These are phyloP conservation scores for Panthera tigris DNA, from an alignment of 2,113 vertebrate species.

Conservation along the genomic window DNA sequence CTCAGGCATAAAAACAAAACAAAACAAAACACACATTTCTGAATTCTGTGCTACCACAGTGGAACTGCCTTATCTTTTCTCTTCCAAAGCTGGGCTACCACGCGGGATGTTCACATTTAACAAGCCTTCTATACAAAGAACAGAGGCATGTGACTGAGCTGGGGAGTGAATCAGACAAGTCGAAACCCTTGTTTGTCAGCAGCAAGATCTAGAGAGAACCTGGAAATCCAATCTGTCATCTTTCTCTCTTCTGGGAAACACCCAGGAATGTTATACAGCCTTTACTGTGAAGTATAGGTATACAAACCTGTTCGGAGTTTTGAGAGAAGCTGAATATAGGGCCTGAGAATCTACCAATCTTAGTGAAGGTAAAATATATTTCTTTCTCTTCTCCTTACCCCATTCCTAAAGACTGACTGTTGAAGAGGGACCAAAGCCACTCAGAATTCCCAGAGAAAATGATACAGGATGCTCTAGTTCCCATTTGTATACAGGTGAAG, in stretches of 20 bases:
- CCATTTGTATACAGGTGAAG: background rate
- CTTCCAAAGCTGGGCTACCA: background rate
- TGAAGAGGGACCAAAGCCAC: background rate
- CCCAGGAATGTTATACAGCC: background rate
- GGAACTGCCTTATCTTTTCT: background rate
- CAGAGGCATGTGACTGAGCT: rapidly evolving
- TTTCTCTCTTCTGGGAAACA: background rate
- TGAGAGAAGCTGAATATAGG: background rate
- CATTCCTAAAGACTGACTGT: background rate
- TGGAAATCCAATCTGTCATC: background rate
- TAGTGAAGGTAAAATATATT: background rate
- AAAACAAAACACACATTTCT: background rate
- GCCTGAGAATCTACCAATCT: background rate
- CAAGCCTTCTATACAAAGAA: background rate
- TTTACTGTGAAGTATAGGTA: background rate
- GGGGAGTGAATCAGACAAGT: background rate
- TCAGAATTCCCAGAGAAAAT: background rate
- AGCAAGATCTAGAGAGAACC: background rate
- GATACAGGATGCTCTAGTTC: background rate
- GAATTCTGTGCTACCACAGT: background rate
- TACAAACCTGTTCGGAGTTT: background rate
- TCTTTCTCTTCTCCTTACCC: background rate
- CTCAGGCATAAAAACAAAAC: background rate
- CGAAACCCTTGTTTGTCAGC: background rate
- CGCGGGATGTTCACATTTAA: background rate